Conservation (phyloP, 2,113 vertebrate genomes). For the Equus quagga region DNA sequence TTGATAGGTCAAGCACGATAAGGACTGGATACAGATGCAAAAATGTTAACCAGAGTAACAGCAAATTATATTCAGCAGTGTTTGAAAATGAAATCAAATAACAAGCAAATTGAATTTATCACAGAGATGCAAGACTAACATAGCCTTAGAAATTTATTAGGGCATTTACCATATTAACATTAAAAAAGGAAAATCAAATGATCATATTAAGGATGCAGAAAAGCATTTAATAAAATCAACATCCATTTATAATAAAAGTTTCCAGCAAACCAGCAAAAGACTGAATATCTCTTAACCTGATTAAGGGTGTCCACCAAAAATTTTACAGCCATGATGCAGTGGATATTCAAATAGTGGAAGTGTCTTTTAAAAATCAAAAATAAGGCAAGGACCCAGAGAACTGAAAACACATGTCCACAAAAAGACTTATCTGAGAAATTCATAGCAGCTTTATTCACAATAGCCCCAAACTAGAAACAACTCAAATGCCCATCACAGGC, state of each 20-base stretch:
- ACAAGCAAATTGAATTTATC: not conserved
- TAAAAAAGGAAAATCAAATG: slow-evolving; percentile 37
- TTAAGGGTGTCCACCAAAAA: not conserved
- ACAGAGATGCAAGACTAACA: not conserved
- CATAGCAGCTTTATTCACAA: too few relatives aligned
- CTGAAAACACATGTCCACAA: too few relatives aligned
- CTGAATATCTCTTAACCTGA: not conserved
- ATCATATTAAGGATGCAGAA: not conserved
- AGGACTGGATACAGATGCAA: not conserved
- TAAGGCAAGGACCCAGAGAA: not conserved
- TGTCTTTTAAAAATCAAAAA: not conserved
- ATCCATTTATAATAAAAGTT: not conserved
- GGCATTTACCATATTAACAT: not conserved
- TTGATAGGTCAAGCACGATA: not conserved
- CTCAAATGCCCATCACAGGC: too few relatives aligned
- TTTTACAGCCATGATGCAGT: not conserved
- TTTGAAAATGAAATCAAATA: not conserved
- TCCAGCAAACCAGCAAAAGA: not conserved
- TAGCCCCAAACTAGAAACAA: too few relatives aligned
- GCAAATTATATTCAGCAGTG: not conserved
- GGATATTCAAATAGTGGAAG: not conserved
- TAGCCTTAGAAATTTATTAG: not conserved
- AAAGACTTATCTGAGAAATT: too few relatives aligned
- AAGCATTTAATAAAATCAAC: slow-evolving; percentile 20
- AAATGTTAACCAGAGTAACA: not conserved